Evolutionary conservation across 2,113 vertebrate genomes (phyloP).

Genomic region (Zapornia atra): DNA sequence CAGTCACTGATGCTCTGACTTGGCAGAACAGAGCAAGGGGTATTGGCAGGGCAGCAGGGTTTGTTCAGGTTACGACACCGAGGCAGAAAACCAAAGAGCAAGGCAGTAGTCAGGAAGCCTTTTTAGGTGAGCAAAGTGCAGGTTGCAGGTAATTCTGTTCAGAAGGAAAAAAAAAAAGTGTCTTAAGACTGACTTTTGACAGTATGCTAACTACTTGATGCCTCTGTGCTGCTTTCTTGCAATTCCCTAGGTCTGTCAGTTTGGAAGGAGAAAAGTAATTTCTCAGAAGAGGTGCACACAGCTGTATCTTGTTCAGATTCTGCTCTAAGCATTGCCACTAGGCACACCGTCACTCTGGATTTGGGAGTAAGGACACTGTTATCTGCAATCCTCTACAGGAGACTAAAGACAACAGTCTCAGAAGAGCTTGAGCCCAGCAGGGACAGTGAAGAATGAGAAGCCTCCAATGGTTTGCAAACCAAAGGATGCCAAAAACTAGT

Average conservation of each 20-base stretch:
- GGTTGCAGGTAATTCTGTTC: background rate
- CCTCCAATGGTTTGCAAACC: background rate
- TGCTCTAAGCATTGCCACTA: background rate
- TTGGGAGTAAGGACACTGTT: background rate
- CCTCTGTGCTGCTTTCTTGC: background rate
- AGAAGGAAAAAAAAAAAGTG: background rate
- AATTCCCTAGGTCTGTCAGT: background rate
- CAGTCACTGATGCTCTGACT: background rate
- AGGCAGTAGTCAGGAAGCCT: background rate
- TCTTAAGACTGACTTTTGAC: background rate
- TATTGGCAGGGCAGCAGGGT: background rate
- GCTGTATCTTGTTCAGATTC: background rate
- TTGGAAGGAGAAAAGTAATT: background rate
- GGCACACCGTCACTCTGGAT: background rate
- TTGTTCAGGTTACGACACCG: background rate
- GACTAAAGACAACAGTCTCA: background rate
- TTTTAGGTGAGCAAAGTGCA: background rate
- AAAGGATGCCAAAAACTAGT: background rate
- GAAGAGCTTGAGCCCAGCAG: background rate
- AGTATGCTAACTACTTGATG: background rate
- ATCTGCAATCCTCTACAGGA: background rate
- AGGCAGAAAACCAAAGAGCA: background rate
- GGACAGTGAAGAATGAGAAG: background rate
- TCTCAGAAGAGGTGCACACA: background rate
- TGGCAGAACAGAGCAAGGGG: background rate